Evolutionary conservation across 2,797 vertebrate genomes (phyloP), one percentile per base, ranked within the genome.

Genomic region (Rhyacichthys aspro): DNA sequence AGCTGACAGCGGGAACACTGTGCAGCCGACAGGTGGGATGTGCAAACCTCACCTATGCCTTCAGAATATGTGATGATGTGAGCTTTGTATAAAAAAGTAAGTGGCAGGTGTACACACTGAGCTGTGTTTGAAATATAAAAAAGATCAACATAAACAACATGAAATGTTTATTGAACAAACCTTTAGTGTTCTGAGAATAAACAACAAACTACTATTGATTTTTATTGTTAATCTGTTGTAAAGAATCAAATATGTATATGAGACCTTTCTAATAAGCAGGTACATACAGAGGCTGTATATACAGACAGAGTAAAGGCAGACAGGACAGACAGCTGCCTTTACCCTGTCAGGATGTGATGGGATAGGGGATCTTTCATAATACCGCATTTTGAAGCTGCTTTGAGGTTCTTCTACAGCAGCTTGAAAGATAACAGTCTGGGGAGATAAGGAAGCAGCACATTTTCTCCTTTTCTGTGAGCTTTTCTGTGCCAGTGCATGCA

Each of bases 1-100:
- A 18, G 17, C 41, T 63, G 74, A 61, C 74, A 59, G 71, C 56
- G 49, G 54, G 50, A 65, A 67, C 43, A 19, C 54, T 10, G 38
- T 14, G 41, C 57, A 58, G 46, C 32, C 49, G 67, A 67, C 64
- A 69, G 62, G 57, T n/a, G 15, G 46, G 43, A 18, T 58, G 55
- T 63, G 48, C 38, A 38, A 57, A 48, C 19, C 45, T 18, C 28
- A 17, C 43, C 18, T 59, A 9, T 11, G 43, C 55, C 43, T 50
- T 49, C 44, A 37, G 43, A 64, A 62, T 54, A 11, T 32, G 7
- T 32, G 41, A 66, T 61, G 53, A 36, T 42, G 32, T 63, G 41
- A 45, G 16, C 6, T 11, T 33, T 57, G 62, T 63, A 16, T 56
- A 33, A 39, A 39, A 41, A 55, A 32, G 16, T 10, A 18, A 43